Conservation (phyloP, 2,113 vertebrate genomes). For the Gulo gulo region DNA sequence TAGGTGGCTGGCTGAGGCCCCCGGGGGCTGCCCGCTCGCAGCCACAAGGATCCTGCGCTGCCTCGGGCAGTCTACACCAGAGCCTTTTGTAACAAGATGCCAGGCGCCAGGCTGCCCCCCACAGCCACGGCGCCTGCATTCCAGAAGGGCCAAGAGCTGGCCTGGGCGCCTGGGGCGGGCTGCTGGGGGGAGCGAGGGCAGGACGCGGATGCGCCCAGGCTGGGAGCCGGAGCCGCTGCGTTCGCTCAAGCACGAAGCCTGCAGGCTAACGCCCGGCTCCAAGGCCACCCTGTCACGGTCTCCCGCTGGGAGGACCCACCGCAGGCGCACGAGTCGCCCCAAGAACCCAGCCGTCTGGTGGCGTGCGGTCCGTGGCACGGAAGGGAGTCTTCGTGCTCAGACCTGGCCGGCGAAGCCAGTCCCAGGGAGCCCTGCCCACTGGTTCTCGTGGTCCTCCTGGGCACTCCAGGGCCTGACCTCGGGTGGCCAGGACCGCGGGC, state of each 20-base stretch:
- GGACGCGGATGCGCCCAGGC: rapidly evolving
- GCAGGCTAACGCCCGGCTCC: background rate
- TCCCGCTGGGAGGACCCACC: background rate
- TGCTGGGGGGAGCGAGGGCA: background rate
- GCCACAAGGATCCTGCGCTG: slow-evolving; percentile 1
- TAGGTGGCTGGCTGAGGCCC: slow-evolving; percentile 13
- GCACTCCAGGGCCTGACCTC: background rate
- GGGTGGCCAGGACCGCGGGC: background rate
- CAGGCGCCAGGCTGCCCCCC: slow-evolving; percentile 58
- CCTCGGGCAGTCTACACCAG: background rate
- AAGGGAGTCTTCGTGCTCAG: background rate
- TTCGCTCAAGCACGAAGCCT: background rate
- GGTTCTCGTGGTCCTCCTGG: background rate
- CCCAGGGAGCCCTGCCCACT: background rate
- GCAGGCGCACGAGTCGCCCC: rapidly evolving
- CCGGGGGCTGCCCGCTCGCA: slow-evolving; percentile 6
- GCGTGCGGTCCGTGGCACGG: rapidly evolving
- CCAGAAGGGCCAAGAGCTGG: background rate
- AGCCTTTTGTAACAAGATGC: slow-evolving; percentile 36
- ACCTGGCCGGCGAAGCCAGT: rapidly evolving
- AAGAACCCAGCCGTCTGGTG: no score
- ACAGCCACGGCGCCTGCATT: slow-evolving; percentile 34
- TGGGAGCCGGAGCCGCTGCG: background rate
- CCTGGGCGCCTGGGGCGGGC: background rate
- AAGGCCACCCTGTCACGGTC: background rate